Base-by-base conservation (phyloP, 1,140 invertebrate species). In the Drosophila bifasciata region DNA sequence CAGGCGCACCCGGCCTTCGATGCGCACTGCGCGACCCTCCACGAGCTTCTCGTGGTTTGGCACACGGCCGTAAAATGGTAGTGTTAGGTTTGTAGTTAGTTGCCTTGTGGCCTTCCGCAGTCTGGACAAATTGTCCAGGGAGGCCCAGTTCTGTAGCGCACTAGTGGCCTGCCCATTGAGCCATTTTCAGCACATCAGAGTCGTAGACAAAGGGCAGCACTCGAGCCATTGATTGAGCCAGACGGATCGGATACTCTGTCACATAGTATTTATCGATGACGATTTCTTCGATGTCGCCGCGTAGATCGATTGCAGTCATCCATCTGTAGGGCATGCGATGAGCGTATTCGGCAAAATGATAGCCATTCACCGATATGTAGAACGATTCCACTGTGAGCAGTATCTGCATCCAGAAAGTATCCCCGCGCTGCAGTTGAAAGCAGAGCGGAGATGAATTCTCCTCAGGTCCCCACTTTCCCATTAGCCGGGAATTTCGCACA, bases 401-500 rank as follows among this genome's bases (percentile, higher is more conserved):
- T 39, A 93, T 89, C 48, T 91, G 79, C 40, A 93, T 51, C 67
- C 79, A 74, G 67, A 93, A 93, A 1, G 76, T 50, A 58, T 86
- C 70, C 16, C 92, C 91, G 1, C 90, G 64, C 9, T 45, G 21
- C 5, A 93, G 67, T 13, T 91, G 71, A 49, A 92, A 92, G 36
- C 60, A 55, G 8, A 79, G 50, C 3, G 56, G 51, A 1, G 76
- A 75, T 11, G 92, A 89, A 8, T 93, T 93, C 80, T 96, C 96
- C 79, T 96, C 95, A 1, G 92, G 74, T 0, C 95, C 95, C 96
- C 96, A 96, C 7, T 46, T 57, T 9, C 67, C 74, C 48, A 43
- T 91, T 7, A 93, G 52, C 16, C 93, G 93, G 1, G 93, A 91
- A 79, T 97, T 97, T 44, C 96, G 92, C 1, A 97, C 95, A 3